A percentile compares a stretch with the other conserved stretches of the same genome.
phyloP scores from a whole-genome alignment of 2,888 invertebrate species.

The Thumatha senex region DNA sequence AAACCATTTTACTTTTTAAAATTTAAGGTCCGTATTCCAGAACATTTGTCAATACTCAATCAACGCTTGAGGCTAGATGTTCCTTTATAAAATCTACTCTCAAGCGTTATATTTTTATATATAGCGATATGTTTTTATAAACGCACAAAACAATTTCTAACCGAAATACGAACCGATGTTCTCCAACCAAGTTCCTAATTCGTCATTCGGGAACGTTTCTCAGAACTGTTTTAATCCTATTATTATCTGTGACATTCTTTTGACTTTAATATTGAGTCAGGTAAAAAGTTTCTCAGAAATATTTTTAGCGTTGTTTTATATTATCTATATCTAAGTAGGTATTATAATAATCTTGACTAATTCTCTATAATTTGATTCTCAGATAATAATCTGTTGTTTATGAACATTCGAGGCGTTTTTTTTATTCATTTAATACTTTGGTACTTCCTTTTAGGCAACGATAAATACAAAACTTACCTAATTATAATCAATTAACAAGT shows the following conservation, averaged over 20 bases:
- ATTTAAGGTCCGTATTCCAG: background rate
- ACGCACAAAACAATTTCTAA: background rate
- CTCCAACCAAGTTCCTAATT: slow-evolving; percentile 2
- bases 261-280: slow-evolving; percentile 20
- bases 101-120: no score
- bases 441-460: slow-evolving; percentile 18
- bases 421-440: slow-evolving; percentile 19
- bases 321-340: slow-evolving; percentile 4
- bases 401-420: slow-evolving; percentile 15
- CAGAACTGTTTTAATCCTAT: slow-evolving; percentile 10
- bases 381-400: slow-evolving; percentile 5
- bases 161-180: slow-evolving; percentile 1
- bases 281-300: slow-evolving; percentile 28
- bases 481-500: slow-evolving; percentile 28
- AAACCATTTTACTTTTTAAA: slow-evolving; percentile 1
- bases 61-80: no score
- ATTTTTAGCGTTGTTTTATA: background rate
- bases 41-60: no score
- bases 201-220: slow-evolving; percentile 12
- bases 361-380: slow-evolving; percentile 13
- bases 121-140: no score
- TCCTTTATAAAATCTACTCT: no score
- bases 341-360: slow-evolving; percentile 7
- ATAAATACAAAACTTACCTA: slow-evolving; percentile 9
- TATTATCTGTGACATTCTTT: slow-evolving; percentile 24